phyloP scores from a whole-genome alignment of 2,888 invertebrate species.

The Exocentrus adspersus region DNA sequence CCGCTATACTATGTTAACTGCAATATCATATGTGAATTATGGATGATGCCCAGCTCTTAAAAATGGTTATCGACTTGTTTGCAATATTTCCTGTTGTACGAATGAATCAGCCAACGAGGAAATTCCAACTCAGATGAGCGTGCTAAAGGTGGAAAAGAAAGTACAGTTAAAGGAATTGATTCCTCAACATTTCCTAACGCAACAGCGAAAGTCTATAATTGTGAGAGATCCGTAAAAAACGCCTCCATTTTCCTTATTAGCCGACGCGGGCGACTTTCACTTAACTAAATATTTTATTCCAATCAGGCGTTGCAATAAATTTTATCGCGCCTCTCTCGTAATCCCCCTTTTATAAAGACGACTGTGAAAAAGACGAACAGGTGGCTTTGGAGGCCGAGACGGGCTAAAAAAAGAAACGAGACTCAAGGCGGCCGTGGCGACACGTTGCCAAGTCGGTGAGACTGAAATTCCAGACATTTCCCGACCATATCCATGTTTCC shows the following conservation, averaged over 20 bases:
- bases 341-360: conserved; percentile 24
- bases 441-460: conserved; percentile 9
- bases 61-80: conserved; percentile 25
- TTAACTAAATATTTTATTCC: conserved; percentile 25
- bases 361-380: conserved; percentile 41
- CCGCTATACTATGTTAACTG: conserved; percentile 21
- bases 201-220: too few species aligned
- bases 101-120: too few species aligned
- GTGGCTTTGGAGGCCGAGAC: conserved; percentile 35
- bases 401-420: conserved; percentile 24
- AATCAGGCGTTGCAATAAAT: conserved; percentile 28
- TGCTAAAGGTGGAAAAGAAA: too few species aligned
- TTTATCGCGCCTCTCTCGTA: conserved; percentile 26
- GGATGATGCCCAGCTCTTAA: conserved; percentile 34
- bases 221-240: conserved; percentile 25
- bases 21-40: conserved; percentile 34
- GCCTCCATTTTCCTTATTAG: conserved; percentile 8
- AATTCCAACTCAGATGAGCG: too few species aligned
- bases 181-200: too few species aligned
- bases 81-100: too few species aligned
- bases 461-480: too few species aligned
- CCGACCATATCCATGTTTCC: too few species aligned
- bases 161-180: too few species aligned
- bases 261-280: conserved; percentile 25
- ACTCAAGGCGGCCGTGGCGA: conserved; percentile 15